Evolutionary conservation across 2,797 vertebrate species (phyloP).

Genomic region (Premnoplex brunnescens): DNA sequence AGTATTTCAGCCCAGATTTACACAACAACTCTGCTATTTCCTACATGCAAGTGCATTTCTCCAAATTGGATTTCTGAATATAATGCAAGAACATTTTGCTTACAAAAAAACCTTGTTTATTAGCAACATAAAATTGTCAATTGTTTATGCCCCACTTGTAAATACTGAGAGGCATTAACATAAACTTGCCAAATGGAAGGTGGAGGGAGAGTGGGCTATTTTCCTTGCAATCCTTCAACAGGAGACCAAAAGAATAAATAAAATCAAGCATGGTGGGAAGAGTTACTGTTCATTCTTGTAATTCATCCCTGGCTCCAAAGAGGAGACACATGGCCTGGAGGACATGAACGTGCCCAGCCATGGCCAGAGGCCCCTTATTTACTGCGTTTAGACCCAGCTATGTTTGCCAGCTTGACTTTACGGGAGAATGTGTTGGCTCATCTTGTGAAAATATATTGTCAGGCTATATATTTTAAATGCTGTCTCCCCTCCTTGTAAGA

Average conservation of each 20-base stretch:
- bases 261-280: neutral
- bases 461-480: constrained; percentile 69
- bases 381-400: constrained; percentile 5
- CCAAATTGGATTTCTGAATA: constrained; percentile 60
- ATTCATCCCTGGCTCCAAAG: constrained; percentile 9
- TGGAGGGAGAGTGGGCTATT: neutral
- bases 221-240: constrained; percentile 3
- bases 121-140: constrained; percentile 67
- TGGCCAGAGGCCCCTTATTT: constrained; percentile 51
- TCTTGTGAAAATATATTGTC: constrained; percentile 67
- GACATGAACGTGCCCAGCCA: neutral
- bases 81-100: constrained; percentile 59
- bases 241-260: neutral
- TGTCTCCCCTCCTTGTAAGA: constrained; percentile 65
- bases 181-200: constrained; percentile 36
- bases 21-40: constrained; percentile 17
- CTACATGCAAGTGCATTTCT: constrained; percentile 16
- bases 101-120: constrained; percentile 67
- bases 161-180: constrained; percentile 63
- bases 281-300: neutral
- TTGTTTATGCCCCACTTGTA: constrained; percentile 63
- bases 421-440: constrained; percentile 30
- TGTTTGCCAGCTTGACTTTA: constrained; percentile 45
- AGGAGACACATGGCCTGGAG: constrained; percentile 19
- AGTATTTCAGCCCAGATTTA: constrained; percentile 62